phyloP scores from a whole-genome alignment of 2,113 vertebrate species.

The Callospermophilus lateralis region DNA sequence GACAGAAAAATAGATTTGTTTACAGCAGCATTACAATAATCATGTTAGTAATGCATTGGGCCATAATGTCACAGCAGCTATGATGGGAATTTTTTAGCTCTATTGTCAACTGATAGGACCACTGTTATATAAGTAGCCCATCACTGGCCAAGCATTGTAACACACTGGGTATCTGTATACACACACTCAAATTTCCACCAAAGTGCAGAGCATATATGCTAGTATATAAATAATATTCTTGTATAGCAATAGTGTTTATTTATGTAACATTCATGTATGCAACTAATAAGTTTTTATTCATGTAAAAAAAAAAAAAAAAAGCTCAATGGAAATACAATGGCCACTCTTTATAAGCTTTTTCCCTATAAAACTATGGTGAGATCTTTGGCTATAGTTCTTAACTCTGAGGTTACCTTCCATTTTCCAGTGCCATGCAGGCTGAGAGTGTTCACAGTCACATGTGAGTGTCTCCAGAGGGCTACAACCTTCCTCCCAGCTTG shows the following conservation, averaged over 20 bases:
- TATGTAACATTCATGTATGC: neutral
- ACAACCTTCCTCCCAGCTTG: neutral
- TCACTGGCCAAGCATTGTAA: neutral
- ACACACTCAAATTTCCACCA: neutral
- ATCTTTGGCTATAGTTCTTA: neutral
- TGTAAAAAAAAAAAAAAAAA: neutral
- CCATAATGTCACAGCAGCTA: neutral
- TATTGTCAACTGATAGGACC: neutral
- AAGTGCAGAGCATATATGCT: neutral
- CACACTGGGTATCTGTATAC: neutral
- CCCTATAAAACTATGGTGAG: neutral
- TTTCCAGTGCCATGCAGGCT: neutral
- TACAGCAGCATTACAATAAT: no score
- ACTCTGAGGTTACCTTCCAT: neutral
- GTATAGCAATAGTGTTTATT: neutral
- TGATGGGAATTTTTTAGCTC: neutral
- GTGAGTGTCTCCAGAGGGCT: neutral
- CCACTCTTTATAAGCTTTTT: neutral
- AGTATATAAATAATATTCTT: neutral
- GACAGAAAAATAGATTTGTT: neutral
- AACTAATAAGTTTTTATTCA: neutral
- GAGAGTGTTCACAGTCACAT: neutral
- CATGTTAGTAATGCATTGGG: neutral
- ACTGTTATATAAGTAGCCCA: neutral
- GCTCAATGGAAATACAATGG: neutral